Evolutionary conservation across 2,888 invertebrate genomes (phyloP), one percentile per base, ranked within the genome.

Genomic region (Dione vanillae): DNA sequence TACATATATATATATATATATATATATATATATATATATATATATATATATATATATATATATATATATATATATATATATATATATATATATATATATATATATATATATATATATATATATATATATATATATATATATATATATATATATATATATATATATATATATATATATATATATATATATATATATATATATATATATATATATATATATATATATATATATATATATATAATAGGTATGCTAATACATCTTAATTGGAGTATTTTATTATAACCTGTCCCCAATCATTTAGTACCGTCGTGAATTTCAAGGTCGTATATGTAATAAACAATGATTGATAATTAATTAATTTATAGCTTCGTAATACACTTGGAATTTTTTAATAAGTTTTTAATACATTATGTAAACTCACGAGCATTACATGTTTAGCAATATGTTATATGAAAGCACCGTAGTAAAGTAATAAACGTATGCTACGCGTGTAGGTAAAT

Each of bases 311-410:
- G 69, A 47, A 49, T 67, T 66, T 69, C 73, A 76, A 76, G 76
- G 76, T 72, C 75, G 67, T 59, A 67, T 59, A 66, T 73, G 72
- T 75, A 76, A 76, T 76, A 73, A 72, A 72, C 61, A 75, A 62
- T 72, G 76, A 76, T 70, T 75, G 70, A 72, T 74, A 75, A 73
- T 73, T 74, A n/a, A n/a, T n/a, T n/a, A 75, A 73, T 73, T 73
- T 70, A 75, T 67, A 72, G 73, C 72, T 73, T 65, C n/a, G n/a
- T 41, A 65, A 70, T 67, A 71, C 75, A 65, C 67, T 73, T 75
- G 69, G 70, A 58, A 72, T 59, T 64, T 45, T 5, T 58, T 66
- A 6, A 56, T 58, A 66, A 40, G 20, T 8, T n/a, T 41, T 43
- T 43, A 14, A 56, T 43, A 45, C n/a, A 20, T 14, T 43, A 27